Base-by-base conservation (phyloP, 2,888 invertebrate genomes). In the Muschampia plurimacula region DNA sequence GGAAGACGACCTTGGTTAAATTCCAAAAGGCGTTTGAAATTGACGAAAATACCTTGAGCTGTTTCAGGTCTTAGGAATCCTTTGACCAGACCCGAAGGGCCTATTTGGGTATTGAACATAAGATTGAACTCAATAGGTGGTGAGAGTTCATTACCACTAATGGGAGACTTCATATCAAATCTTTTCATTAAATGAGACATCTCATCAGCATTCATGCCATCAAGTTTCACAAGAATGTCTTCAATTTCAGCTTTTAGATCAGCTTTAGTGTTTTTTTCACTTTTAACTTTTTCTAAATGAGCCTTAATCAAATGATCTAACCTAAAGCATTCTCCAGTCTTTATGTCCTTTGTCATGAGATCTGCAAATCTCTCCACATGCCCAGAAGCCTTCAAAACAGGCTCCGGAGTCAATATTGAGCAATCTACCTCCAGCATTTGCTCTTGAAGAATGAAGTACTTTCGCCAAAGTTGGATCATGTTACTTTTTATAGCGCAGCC, bases 331-430 rank as follows among this genome's bases (percentile, higher is more conserved):
- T 99, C 99, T 7, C 99, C 99, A 78, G 96, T 98, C 87, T 98
- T 97, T 0, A 96, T 84, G 94, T 99, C 99, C 89, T 99, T 99
- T 0, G 99, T 99, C 99, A 99, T 99, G 74, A 98, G 96, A 94
- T 99, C 99, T 65, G 99, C 99, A 95, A 99, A 99, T 73, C 99
- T 96, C 83, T 99, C 99, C 0, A 99, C 99, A 91, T 99, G 99
- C 0, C 99, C 99, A 7, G 99, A 99, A 22, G 99, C 99, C 96
- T 99, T 99, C 10, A 99, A 94, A 1, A 99, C 99, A 12, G 98
- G 96, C 86, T 99, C 99, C 0, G 99, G 99, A 0, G 99, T 99
- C 67, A 99, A 91, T 86, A 99, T 98, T 1, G 99, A 98, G 86
- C 99, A 99, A 86, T 99, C 99, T 7, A 99, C 99, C 92, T 99